Evolutionary conservation across 2,797 vertebrate species (phyloP), one percentile per base, ranked within the genome.

Genomic region (Numenius phaeopus): DNA sequence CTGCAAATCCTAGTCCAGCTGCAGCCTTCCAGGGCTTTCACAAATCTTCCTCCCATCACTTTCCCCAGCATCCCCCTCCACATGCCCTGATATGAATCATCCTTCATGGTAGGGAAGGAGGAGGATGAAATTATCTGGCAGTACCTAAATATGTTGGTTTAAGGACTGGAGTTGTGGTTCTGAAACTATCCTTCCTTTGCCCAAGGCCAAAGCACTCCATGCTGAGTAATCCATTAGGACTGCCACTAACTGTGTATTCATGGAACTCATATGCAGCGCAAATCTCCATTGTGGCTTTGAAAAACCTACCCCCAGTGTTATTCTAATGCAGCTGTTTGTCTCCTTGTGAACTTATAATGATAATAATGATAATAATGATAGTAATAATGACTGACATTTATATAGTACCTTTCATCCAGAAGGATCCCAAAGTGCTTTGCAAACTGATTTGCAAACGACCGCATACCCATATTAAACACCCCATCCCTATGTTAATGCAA

Each of bases 341-440:
- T 93, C 54, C 61, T 76, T 64, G 42, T 81, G 91, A 95, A 95
- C 76, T 62, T 90, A 55, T 32, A 91, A 83, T 80, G 90, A 58
- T 89, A 87, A 94, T 88, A 85, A 77, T 71, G 77, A 87, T 69
- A 93, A 83, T 87, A 91, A 95, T 87, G 75, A 91, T 85, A 83
- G 76, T 88, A 97, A 97, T 94, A 95, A 96, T 88, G 85, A 94
- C 85, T 95, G 94, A 95, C 95, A 89, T 64, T 95, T 91, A 76
- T 54, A 78, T 44, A 94, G 76, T 59, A 87, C 69, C 82, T 89
- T 95, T 96, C 77, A 95, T 83, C 27, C 85, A 94, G 70, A 95
- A 95, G 58, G 70, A 94, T 94, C 76, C 46, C 89, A 76, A 90
- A 93, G 83, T 73, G 70, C 70, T 91, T 94, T 93, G 87, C 82